Evolutionary conservation across 2,797 vertebrate species (phyloP), one percentile per base, ranked within the genome.

Genomic region (Pantherophis alleghaniensis): DNA sequence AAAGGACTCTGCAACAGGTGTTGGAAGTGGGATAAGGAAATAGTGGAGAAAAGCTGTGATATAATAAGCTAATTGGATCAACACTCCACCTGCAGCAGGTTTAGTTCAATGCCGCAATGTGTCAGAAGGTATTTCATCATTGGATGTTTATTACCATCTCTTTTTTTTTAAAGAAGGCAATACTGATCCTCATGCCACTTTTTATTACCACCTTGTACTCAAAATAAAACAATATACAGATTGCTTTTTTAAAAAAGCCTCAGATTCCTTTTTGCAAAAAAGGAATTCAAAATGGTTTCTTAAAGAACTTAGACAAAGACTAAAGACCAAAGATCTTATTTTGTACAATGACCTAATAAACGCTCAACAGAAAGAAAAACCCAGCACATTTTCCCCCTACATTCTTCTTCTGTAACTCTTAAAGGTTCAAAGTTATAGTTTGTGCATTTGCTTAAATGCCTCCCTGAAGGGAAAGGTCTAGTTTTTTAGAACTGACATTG

Each of bases 1-100:
- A 10, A 93, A 63, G 94, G 97, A 97, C 97, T 86, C 93, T 24
- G 95, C 93, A 97, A 97, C 97, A 97, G 97, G 97, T 98, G 97
- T 97, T 95, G 95, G 89, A 92, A 94, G 95, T 93, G 69, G 94
- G 42, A 60, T 88, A 2, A 92, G 91, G 93, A 94, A 92, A 92
- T 66, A 55, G 5, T 5, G 91, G 83, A 59, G 66, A 20, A 86
- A 79, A 93, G 95, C 95, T 96, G 95, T 96, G 94, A 94, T 93
- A 28, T 91, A 97, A 97, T 97, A 97, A 94, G 96, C 4, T 97
- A 96, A 96, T 97, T 97, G 97, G 97, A 98, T 96, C 88, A 11
- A 28, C 91, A 61, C 61, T 94, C 92, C 28, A 59, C 5, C 87
- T 60, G 74, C 89, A n/a, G 96, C 88, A 96, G 95, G 1, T 88